phyloP scores from a whole-genome alignment of 2,797 vertebrate species.

The Melanotaenia pygmaea region DNA sequence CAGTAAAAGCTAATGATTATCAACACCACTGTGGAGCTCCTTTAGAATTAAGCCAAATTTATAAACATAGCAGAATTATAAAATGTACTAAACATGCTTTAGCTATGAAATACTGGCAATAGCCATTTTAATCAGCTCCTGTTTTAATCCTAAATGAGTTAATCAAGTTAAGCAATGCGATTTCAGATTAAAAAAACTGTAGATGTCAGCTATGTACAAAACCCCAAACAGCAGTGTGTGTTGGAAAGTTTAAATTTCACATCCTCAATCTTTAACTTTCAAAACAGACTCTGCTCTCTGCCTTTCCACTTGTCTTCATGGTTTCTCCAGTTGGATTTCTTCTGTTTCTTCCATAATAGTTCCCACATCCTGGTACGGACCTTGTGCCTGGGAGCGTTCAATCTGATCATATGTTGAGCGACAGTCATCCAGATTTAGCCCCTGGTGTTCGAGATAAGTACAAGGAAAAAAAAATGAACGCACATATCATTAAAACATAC shows the following conservation, averaged over 20 bases:
- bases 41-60: background rate
- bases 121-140: background rate
- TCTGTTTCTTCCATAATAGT: constrained; percentile 70
- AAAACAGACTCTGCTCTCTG: background rate
- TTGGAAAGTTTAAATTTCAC: constrained; percentile 11
- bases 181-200: constrained; percentile 9
- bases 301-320: constrained; percentile 57
- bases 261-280: constrained; percentile 1
- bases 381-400: constrained; percentile 76
- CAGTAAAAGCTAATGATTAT: no score
- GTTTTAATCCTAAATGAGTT: constrained; percentile 1
- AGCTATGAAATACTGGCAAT: background rate
- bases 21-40: background rate
- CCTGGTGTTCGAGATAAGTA: constrained; percentile 70
- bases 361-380: constrained; percentile 88
- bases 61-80: background rate
- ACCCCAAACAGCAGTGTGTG: background rate
- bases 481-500: constrained; percentile 7
- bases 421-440: constrained; percentile 89
- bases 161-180: constrained; percentile 14
- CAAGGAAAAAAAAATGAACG: constrained; percentile 3
- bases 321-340: constrained; percentile 86
- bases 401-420: constrained; percentile 88
- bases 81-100: background rate
- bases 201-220: constrained; percentile 12